A percentile compares a stretch with the other conserved stretches of the same genome.
Conservation (phyloP, 2,888 invertebrate genomes). For the Hirtodrosophila confusa region DNA sequence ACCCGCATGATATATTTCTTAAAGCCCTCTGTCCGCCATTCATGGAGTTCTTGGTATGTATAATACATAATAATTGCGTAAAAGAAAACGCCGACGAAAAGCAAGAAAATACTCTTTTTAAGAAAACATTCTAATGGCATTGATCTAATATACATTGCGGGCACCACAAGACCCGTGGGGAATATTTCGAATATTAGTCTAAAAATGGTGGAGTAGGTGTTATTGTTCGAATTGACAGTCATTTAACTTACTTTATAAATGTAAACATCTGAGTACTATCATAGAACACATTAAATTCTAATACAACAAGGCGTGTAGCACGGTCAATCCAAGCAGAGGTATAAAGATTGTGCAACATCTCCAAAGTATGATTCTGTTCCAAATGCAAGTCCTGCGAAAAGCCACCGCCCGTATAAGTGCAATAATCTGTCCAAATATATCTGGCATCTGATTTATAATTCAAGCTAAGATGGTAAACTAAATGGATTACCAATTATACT, state of each 20-base stretch:
- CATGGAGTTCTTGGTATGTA: conserved; percentile 19
- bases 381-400: neutral
- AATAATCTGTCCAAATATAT: neutral
- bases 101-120: fast-evolving
- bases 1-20: neutral
- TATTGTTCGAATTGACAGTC: too few species aligned
- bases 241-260: conserved; percentile 21
- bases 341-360: neutral
- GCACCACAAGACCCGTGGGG: conserved; percentile 28
- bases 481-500: too few species aligned
- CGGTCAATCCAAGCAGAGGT: conserved; percentile 17
- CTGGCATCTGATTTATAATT: conserved; percentile 3
- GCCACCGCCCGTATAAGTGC: conserved; percentile 19
- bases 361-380: neutral
- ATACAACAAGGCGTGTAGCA: conserved; percentile 25
- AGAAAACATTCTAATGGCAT: conserved; percentile 8
- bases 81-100: neutral
- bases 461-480: neutral
- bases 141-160: neutral
- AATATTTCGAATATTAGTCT: conserved; percentile 35
- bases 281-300: conserved; percentile 17
- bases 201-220: neutral
- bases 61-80: conserved; percentile 14
- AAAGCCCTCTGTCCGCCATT: neutral
- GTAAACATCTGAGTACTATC: neutral